These are phyloP conservation scores for Rissa tridactyla DNA, from an alignment of 2,113 vertebrate species.

Conservation along the genomic window DNA sequence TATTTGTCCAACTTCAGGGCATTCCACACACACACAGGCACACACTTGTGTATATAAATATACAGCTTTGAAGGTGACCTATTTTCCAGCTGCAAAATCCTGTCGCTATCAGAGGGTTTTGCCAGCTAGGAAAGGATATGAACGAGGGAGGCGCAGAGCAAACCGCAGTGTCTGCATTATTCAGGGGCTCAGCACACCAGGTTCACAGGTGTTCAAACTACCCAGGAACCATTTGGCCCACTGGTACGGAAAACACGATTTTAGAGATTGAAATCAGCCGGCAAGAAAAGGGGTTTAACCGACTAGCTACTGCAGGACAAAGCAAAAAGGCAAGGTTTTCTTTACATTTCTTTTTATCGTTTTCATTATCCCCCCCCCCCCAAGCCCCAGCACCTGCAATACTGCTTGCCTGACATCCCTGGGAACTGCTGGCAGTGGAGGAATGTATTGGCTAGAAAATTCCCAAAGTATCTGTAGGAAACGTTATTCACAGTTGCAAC, in stretches of 20 bases:
- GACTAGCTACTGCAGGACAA: not conserved
- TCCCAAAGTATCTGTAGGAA: not conserved
- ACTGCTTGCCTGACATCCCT: not conserved
- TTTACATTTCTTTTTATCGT: not conserved
- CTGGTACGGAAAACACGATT: constrained; percentile 13
- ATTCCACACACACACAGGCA: not conserved
- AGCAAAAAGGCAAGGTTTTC: not conserved
- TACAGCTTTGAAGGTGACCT: not conserved
- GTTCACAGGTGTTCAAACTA: constrained; percentile 54
- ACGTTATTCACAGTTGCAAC: not conserved
- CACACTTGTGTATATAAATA: not conserved
- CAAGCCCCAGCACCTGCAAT: not conserved
- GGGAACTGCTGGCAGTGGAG: not conserved
- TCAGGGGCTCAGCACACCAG: not conserved
- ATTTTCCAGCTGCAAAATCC: constrained; percentile 38
- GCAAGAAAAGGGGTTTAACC: not conserved
- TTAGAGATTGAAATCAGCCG: constrained; percentile 6
- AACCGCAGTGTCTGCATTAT: constrained; percentile 37
- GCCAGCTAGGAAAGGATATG: not conserved
- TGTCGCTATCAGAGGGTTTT: not conserved
- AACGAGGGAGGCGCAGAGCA: not conserved
- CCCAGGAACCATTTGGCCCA: constrained; percentile 17
- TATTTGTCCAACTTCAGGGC: not conserved
- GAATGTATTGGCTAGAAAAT: not conserved
- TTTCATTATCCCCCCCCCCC: not conserved